Base-by-base conservation (phyloP, 1,140 invertebrate genomes). In the Lasaia peninsularis region DNA sequence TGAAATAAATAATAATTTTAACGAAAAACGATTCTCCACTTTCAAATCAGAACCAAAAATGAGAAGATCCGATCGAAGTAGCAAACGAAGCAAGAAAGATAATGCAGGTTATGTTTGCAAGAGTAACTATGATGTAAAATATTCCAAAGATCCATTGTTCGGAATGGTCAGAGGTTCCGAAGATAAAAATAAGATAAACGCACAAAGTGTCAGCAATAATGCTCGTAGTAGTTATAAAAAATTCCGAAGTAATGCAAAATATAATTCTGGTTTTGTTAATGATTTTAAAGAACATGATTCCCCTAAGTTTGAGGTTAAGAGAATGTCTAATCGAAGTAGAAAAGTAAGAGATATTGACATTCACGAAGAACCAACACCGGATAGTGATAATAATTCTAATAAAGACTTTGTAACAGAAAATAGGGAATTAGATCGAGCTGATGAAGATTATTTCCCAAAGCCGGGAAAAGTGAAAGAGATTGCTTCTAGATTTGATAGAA, bases 401-500 rank as follows among this genome's bases (percentile, higher is more conserved):
- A 72, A 81, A 65, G 67, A 75, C 40, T 59, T 58, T 12, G 62
- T 67, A 49, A 60, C 67, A 61, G 62, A 67, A 49, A 59, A 55
- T 21, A 66, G 63, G 60, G 61, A 68, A 58, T 54, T 67, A 54
- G 40, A 64, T 10, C 69, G 62, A 51, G 58, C 56, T 51, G 64
- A 66, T 53, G 67, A 68, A 31, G 72, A 78, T 50, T 74, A 71
- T 32, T 74, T 73, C 60, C 85, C 85, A 20, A 66, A 68, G 34
- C 80, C 81, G 1, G 86, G 86, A n/a, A 87, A 87, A 63, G 86
- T 88, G n/a, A 83, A 55, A 67, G 86, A 86, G 63, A 83, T 88
- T 5, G 86, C 86, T 56, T 88, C 74, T 12, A 86, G 63, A 60
- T 88, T 88, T 51, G 74, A 88, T 57, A 80, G 67, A 50, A 73